These are phyloP conservation scores for Antheraea yamamai DNA, from an alignment of 2,888 invertebrate genomes.

Conservation along the genomic window DNA sequence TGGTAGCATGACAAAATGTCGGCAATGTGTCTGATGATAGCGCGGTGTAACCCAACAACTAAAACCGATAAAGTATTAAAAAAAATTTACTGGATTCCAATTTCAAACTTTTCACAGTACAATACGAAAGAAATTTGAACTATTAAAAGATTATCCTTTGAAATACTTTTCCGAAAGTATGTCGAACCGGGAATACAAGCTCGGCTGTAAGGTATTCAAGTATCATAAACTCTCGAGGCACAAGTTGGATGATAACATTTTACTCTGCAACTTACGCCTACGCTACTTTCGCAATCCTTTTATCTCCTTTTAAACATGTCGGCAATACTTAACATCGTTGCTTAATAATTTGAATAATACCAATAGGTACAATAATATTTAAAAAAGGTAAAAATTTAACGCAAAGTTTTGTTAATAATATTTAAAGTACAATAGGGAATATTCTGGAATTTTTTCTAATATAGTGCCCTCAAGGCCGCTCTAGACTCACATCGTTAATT, in stretches of 20 bases:
- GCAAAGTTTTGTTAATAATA: neutral
- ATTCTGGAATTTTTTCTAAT: too few relatives aligned
- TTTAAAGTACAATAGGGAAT: neutral
- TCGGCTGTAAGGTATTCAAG: neutral
- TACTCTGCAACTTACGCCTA: neutral
- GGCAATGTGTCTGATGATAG: too few relatives aligned
- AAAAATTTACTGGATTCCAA: neutral
- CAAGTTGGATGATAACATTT: neutral
- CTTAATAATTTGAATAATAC: neutral
- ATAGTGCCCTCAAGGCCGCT: too few relatives aligned
- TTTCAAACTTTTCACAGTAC: neutral
- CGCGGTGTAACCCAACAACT: too few relatives aligned
- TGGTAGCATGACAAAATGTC: too few relatives aligned
- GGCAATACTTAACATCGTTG: neutral
- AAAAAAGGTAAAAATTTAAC: neutral
- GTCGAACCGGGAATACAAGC: neutral
- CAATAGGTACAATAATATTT: neutral
- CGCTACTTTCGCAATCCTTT: conserved; percentile 1
- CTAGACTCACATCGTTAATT: too few relatives aligned
- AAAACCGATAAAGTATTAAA: too few relatives aligned
- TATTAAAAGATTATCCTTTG: neutral
- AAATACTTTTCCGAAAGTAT: neutral
- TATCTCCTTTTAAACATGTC: neutral
- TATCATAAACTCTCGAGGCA: neutral
- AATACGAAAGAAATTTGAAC: neutral